These are phyloP conservation scores for Loxodonta africana DNA, from an alignment of 2,113 vertebrate genomes.

Conservation along the genomic window DNA sequence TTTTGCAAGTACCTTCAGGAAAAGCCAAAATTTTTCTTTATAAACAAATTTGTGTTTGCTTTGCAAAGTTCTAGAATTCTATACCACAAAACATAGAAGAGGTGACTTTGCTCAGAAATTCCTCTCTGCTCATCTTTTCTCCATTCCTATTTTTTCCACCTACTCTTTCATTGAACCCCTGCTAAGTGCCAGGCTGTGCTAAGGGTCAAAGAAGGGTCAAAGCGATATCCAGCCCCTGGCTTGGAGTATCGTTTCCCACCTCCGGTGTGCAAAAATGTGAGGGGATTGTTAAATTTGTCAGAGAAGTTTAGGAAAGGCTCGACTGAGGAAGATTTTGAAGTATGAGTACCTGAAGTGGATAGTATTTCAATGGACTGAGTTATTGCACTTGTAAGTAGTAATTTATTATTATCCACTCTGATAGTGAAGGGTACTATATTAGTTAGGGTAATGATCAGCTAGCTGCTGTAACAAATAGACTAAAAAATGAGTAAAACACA, in stretches of 20 bases:
- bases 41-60: background rate
- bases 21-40: slow-evolving; percentile 1
- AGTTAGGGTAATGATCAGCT: background rate
- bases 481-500: background rate
- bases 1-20: background rate
- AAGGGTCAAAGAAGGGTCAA: background rate
- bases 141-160: background rate
- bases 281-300: background rate
- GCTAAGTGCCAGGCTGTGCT: background rate
- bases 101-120: background rate
- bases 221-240: too few relatives aligned
- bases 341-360: background rate
- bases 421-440: background rate
- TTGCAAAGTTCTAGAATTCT: slow-evolving; percentile 7
- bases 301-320: background rate
- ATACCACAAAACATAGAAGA: background rate
- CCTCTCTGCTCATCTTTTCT: background rate
- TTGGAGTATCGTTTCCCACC: background rate
- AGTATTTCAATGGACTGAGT: background rate
- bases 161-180: background rate
- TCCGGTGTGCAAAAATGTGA: background rate
- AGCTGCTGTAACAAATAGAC: background rate
- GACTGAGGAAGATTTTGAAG: background rate
- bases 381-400: background rate
- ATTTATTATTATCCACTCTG: background rate